Conservation (phyloP, 92 coral and sea anemone genomes). For the Porites evermanni region DNA sequence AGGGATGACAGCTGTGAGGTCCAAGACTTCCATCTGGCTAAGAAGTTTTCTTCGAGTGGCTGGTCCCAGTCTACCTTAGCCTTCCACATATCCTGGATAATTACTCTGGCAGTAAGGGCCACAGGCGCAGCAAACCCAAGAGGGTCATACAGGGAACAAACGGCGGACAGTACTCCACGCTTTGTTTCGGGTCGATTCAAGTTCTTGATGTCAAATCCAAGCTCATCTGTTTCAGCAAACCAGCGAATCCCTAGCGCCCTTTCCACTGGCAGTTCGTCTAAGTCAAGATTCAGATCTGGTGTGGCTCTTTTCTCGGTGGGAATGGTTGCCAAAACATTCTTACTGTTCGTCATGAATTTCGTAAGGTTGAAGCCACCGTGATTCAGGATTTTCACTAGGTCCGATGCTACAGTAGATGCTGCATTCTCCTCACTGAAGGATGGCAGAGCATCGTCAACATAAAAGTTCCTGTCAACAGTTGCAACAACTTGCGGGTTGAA, state of each 20-base stretch:
- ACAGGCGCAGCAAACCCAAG: conserved; percentile 69
- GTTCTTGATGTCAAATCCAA: too few relatives aligned
- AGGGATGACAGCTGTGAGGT: too few relatives aligned
- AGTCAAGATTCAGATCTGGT: conserved; percentile 48
- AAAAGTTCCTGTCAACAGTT: conserved; percentile 45
- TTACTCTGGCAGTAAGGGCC: conserved; percentile 39
- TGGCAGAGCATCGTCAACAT: conserved; percentile 57
- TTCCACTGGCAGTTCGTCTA: conserved; percentile 48
- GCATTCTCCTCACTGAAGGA: too few relatives aligned
- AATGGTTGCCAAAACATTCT: conserved; percentile 42
- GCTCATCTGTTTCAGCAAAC: too few relatives aligned
- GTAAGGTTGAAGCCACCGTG: too few relatives aligned
- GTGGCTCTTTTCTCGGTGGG: conserved; percentile 23
- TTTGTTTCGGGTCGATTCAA: too few relatives aligned
- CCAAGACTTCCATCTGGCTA: too few relatives aligned
- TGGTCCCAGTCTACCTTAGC: too few relatives aligned
- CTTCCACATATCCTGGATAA: conserved; percentile 62
- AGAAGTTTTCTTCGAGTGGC: too few relatives aligned
- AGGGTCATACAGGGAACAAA: conserved; percentile 69
- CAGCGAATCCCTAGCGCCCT: conserved; percentile 16
- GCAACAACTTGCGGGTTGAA: conserved; percentile 50
- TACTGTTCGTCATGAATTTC: conserved; percentile 40
- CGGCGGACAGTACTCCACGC: conserved; percentile 53
- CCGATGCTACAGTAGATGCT: too few relatives aligned
- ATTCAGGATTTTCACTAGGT: too few relatives aligned